Conservation (phyloP, 2,797 vertebrate species). For the Halcyon leucocephala region DNA sequence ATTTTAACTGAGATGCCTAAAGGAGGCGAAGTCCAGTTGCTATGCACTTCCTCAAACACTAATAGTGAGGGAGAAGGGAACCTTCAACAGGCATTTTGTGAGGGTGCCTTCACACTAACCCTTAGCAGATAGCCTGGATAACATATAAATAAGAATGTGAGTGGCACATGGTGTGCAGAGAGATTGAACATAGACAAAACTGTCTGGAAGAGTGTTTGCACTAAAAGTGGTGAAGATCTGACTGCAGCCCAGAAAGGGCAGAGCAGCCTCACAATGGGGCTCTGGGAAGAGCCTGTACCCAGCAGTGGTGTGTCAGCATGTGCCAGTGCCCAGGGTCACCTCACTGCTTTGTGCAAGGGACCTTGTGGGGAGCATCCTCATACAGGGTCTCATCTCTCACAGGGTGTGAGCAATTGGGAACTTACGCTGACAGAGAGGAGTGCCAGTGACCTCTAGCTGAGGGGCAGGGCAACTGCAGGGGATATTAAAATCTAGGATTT, state of each 20-base stretch:
- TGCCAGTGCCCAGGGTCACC: neutral
- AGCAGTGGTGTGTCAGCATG: neutral
- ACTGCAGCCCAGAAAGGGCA: neutral
- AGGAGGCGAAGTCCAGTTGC: neutral
- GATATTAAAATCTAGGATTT: neutral
- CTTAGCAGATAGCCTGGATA: neutral
- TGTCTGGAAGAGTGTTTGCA: neutral
- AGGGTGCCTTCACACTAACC: neutral
- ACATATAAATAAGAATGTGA: neutral
- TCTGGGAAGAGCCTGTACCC: neutral
- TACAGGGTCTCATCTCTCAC: fast-evolving
- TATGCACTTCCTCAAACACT: neutral
- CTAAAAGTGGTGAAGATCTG: neutral
- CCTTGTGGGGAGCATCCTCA: neutral
- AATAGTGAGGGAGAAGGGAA: neutral
- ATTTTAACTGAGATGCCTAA: neutral
- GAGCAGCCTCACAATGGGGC: fast-evolving
- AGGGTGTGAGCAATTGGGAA: neutral
- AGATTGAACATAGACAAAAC: neutral
- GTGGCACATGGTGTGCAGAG: neutral
- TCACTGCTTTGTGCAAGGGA: neutral
- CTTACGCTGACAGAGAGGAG: fast-evolving
- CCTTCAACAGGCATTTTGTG: neutral
- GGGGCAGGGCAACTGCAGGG: neutral
- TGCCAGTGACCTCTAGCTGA: neutral